A percentile compares a stretch with the other conserved stretches of the same genome.
Conservation (phyloP, 2,113 vertebrate genomes). For the Manacus vitellinus region DNA sequence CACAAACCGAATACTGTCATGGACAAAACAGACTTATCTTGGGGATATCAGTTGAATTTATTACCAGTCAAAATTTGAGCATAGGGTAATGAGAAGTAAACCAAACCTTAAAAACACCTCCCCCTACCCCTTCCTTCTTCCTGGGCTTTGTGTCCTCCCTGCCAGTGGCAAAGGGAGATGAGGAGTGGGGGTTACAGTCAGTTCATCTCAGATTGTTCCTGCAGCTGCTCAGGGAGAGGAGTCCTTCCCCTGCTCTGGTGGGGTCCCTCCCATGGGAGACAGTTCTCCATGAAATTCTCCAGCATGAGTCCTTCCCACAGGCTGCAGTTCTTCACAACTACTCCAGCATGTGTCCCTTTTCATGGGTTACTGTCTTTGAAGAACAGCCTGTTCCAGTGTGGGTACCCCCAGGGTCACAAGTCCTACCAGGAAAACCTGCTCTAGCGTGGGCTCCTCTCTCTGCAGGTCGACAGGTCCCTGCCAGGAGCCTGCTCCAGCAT, state of each 20-base stretch:
- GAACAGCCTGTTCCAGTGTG: background rate
- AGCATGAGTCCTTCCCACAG: background rate
- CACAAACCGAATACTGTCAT: rapidly evolving
- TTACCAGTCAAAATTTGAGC: background rate
- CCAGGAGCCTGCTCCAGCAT: background rate
- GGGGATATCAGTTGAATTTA: background rate
- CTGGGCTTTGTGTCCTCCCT: background rate
- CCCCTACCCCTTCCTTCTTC: background rate
- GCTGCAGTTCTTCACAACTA: background rate
- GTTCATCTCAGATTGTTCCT: background rate
- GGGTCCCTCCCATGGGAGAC: background rate
- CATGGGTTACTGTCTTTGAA: background rate
- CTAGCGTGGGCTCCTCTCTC: background rate
- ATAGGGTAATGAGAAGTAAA: background rate
- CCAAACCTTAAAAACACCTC: background rate
- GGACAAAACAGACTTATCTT: background rate
- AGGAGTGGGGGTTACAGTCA: background rate
- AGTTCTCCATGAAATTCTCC: background rate
- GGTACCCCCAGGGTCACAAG: background rate
- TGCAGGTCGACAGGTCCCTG: background rate
- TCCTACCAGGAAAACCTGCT: background rate
- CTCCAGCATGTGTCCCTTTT: background rate
- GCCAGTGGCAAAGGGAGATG: background rate
- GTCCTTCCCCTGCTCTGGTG: background rate
- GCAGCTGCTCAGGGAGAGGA: background rate